Evolutionary conservation across 2,113 vertebrate genomes (phyloP).

Genomic region (Bos javanicus): DNA sequence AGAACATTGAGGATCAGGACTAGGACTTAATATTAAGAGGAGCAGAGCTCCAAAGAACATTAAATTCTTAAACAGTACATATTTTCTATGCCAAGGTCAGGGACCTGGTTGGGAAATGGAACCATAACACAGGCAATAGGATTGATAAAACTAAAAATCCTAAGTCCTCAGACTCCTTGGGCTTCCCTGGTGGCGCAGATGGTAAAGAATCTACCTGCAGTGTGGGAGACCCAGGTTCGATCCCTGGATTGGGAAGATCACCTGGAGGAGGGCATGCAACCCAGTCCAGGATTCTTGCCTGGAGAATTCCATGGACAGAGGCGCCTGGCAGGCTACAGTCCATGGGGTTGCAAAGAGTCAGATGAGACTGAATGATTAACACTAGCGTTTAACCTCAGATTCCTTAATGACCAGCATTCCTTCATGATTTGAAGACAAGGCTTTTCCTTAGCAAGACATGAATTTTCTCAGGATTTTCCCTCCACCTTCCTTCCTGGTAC

Average conservation of each 20-base stretch:
- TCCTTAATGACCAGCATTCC: background rate
- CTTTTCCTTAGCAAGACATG: background rate
- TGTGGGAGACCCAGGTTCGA: background rate
- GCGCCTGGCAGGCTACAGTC: background rate
- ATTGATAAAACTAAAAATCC: background rate
- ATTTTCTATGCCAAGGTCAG: background rate
- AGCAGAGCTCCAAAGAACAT: background rate
- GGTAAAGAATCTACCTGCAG: background rate
- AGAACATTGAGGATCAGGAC: background rate
- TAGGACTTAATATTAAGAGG: background rate
- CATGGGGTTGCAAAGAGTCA: background rate
- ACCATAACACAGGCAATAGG: background rate
- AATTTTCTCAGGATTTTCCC: background rate
- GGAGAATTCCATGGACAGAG: background rate
- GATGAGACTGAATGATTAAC: background rate
- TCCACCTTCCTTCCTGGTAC: background rate
- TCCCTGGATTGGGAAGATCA: background rate
- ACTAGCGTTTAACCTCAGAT: background rate
- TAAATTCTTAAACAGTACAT: background rate
- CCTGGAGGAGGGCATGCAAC: background rate
- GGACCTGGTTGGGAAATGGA: background rate
- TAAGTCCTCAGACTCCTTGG: background rate
- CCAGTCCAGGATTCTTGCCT: background rate
- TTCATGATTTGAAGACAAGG: background rate
- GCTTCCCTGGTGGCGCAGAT: background rate